Conservation (phyloP, 2,797 vertebrate species). For the Tokudaia tokunoshimensis region DNA sequence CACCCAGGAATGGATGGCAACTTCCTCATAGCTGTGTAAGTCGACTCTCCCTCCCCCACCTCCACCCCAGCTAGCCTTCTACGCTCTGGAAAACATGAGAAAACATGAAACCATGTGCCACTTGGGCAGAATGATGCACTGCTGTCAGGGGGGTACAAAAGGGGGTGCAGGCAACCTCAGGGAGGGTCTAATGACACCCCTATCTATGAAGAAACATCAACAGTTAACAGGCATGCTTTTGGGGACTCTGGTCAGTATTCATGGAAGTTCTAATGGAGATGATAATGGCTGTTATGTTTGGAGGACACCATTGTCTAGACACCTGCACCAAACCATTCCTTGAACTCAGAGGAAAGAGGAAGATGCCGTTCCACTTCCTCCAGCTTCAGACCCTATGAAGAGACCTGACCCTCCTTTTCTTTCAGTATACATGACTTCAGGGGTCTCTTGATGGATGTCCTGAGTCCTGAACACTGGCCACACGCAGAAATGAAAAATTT, state of each 20-base stretch:
- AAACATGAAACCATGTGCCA: not conserved
- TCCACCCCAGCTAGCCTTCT: no score
- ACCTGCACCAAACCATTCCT: not conserved
- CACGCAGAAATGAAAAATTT: not conserved
- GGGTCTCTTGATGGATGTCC: not conserved
- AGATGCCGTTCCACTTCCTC: not conserved
- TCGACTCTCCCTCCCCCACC: fast-evolving
- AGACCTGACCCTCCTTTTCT: not conserved
- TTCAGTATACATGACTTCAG: not conserved
- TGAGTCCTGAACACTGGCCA: not conserved
- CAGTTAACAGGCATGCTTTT: not conserved
- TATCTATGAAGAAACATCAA: not conserved
- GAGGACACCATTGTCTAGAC: not conserved
- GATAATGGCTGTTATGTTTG: not conserved
- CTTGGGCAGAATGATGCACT: not conserved
- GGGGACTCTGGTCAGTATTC: not conserved
- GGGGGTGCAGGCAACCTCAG: not conserved
- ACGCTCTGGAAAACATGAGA: no score
- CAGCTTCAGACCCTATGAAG: not conserved
- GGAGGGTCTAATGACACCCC: not conserved
- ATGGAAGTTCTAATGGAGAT: no score
- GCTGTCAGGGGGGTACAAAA: no score
- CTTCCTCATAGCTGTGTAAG: not conserved
- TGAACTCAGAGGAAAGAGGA: not conserved
- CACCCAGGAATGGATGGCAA: not conserved